A percentile compares a stretch with the other conserved stretches of the same genome.
Conservation (phyloP, 2,888 invertebrate species). For the Epinotia brunnichana region DNA sequence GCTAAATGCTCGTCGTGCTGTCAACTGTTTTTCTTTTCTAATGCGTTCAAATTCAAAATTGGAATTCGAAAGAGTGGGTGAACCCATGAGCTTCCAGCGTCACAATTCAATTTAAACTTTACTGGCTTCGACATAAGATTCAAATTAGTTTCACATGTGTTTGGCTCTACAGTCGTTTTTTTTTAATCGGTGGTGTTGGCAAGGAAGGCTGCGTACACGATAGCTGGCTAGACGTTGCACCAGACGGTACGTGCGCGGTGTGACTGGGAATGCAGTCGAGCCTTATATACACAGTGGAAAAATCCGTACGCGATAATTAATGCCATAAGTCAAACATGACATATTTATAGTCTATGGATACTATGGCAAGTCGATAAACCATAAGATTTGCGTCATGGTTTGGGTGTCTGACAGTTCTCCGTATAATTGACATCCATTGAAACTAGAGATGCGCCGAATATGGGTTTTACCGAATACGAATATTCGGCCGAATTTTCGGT, state of each 20-base stretch:
- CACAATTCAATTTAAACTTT: slow-evolving; percentile 40
- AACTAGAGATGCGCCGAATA: no score
- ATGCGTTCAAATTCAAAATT: slow-evolving; percentile 38
- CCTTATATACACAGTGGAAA: slow-evolving; percentile 22
- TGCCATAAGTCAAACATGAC: slow-evolving; percentile 4
- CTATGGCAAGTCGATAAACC: neutral
- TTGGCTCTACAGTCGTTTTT: slow-evolving; percentile 41
- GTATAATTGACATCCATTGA: neutral
- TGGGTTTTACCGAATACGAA: no score
- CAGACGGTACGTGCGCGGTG: slow-evolving; percentile 62
- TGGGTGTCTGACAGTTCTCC: neutral
- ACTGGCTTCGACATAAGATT: slow-evolving; percentile 4
- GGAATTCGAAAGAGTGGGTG: slow-evolving; percentile 18
- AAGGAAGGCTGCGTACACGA: slow-evolving; percentile 65
- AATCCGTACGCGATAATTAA: slow-evolving; percentile 7
- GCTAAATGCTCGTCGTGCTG: neutral
- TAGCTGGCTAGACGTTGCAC: slow-evolving; percentile 71
- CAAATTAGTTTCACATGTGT: slow-evolving; percentile 46
- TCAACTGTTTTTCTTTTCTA: slow-evolving; percentile 38
- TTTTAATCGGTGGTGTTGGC: slow-evolving; percentile 47
- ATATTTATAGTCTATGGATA: neutral
- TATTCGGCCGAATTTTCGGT: no score
- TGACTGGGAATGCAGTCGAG: slow-evolving; percentile 39
- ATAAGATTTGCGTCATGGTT: neutral
- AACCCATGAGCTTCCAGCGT: slow-evolving; percentile 3